Base-by-base conservation (phyloP, 2,888 invertebrate genomes). In the Cantharis flavilabris region DNA sequence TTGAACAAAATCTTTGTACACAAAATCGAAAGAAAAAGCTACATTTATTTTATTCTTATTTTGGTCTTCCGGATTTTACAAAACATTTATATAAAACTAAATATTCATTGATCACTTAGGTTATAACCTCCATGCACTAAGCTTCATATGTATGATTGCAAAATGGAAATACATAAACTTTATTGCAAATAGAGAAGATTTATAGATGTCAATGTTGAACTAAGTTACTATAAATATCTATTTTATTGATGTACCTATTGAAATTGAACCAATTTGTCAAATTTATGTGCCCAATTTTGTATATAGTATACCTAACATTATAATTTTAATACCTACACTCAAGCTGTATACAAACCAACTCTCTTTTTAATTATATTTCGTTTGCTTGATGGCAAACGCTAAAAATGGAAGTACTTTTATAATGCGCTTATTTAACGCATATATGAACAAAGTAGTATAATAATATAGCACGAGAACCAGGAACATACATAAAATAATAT, bases 401-500 rank as follows among this genome's bases (percentile, higher is more conserved):
- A 67, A 67, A 67, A 67, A 67, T n/a, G 23, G 5, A 70, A 64
- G 71, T 69, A 26, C 62, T 71, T 73, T 75, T 69, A 75, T 64
- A 65, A 72, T 71, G 72, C 14, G 65, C 64, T 77, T 72, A 74
- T 75, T 77, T 77, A 28, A 77, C 75, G 70, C 72, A 72, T 28
- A 28, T 75, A 77, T 72, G 72, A 70, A 72, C 77, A 77, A 75
- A 75, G 63, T 62, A 13, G 10, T 14, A 49, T 23, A 26, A 26
- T 49, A 67, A 65, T 64, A 70, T 65, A 67, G 33, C 63, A 62
- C 14, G 62, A 75, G 73, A 71, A 73, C 75, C 69, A 49, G 65
- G 10, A 49, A 20, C 71, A 23, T 65, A 73, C 73, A 80, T 76
- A 77, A 73, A 80, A 78, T 76, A 77, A 73, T 74, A 75, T 78